Evolutionary conservation across 2,113 vertebrate genomes (phyloP), one percentile per base, ranked within the genome.

Genomic region (Pipra filicauda): DNA sequence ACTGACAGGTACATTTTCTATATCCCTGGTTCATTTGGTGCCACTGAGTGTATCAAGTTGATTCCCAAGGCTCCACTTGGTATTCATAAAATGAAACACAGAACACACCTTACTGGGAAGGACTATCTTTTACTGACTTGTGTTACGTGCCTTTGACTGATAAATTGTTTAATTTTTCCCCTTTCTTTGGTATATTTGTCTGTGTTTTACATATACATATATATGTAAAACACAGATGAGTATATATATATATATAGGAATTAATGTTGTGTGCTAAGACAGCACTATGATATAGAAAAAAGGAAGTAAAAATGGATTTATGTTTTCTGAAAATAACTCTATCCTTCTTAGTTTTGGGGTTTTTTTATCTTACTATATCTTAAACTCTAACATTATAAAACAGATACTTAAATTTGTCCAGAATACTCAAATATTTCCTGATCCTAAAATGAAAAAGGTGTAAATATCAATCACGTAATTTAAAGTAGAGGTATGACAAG

Each of bases 101-200:
- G 64, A 85, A 77, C 15, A 15, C 57, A 22, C 6, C 37, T 57
- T 80, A 6, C 58, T 77, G 66, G 48, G 43, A 57, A 67, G 57
- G 65, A 5, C 4, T 7, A 1, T 44, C 59, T 86, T 57, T 65
- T 64, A 58, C 31, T 76, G 75, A n/a, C 30, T 58, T 5, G 11
- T 48, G 16, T 54, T 59, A 18, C 0, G 0, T 84, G 7, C 24
- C 11, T 75, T 61, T 85, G 31, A n/a, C 11, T 67, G 24, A 22
- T 61, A 67, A 52, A 58, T 67, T 46, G 27, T 91, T 75, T n/a
- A 41, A 24, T 87, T 57, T 71, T 18, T 62, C 31, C 7, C 41
- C 6, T 57, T 37, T 31, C 19, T 70, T 81, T 59, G 58, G 12
- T 69, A 46, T 65, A 77, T 66, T 69, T 79, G 5, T 14, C 8